Evolutionary conservation across 2,888 invertebrate genomes (phyloP).

Genomic region (Trachelus tabidus): DNA sequence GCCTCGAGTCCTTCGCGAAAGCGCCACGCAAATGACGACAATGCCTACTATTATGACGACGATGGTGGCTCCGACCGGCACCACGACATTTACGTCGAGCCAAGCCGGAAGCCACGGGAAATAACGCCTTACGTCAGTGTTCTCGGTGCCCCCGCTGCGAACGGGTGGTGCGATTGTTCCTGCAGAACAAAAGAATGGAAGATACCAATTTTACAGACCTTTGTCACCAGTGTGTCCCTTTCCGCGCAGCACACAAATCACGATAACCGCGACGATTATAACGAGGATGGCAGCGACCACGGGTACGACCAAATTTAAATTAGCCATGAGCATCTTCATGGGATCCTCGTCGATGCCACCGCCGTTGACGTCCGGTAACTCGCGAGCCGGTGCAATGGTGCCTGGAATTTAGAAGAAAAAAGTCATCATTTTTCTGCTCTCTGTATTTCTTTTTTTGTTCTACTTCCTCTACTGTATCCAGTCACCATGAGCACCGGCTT

Average conservation of each 20-base stretch:
- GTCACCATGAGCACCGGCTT: conserved; percentile 59
- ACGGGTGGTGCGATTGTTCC: conserved; percentile 85
- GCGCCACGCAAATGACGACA: conserved; percentile 89
- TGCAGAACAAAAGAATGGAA: conserved; percentile 62
- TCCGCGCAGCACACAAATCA: conserved; percentile 91
- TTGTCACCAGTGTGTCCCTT: conserved; percentile 85
- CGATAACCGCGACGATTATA: conserved; percentile 92
- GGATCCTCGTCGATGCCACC: conserved; percentile 77
- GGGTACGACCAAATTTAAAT: conserved; percentile 93
- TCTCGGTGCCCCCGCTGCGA: conserved; percentile 68
- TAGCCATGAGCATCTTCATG: conserved; percentile 87
- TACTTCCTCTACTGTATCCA: conserved; percentile 35
- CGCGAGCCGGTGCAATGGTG: conserved; percentile 93
- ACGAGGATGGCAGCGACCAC: conserved; percentile 92
- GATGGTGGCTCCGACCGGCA: conserved; percentile 89
- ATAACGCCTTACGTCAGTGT: conserved; percentile 67
- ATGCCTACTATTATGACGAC: conserved; percentile 92
- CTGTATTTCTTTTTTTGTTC: conserved; percentile 16
- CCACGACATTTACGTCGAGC: conserved; percentile 90
- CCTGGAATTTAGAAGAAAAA: conserved; percentile 79
- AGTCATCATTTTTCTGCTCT: conserved; percentile 19
- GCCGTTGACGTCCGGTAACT: conserved; percentile 78
- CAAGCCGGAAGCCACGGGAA: conserved; percentile 86
- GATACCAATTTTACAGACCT: conserved; percentile 65
- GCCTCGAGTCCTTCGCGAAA: conserved; percentile 79